A percentile compares a stretch with the other conserved stretches of the same genome.
Conservation (phyloP, 2,888 invertebrate genomes). For the Dicyrtoma fusca region DNA sequence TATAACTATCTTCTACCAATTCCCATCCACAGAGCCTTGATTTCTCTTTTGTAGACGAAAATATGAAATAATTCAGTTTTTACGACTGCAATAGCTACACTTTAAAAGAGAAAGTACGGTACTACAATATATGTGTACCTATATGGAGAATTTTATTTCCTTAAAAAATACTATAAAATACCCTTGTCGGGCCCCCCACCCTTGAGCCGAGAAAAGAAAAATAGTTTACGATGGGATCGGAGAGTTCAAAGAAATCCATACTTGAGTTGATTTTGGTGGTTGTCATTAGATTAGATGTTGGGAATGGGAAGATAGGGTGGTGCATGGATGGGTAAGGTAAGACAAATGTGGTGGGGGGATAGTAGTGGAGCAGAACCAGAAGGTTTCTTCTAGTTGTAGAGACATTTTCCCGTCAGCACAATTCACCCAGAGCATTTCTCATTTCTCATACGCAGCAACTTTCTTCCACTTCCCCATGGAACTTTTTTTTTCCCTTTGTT, state of each 20-base stretch:
- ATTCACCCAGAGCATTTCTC: slow-evolving; percentile 52
- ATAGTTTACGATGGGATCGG: background rate
- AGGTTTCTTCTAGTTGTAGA: slow-evolving; percentile 54
- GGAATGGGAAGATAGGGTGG: slow-evolving; percentile 13
- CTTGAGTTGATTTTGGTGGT: slow-evolving; percentile 18
- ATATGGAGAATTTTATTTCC: too few relatives aligned
- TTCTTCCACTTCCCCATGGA: slow-evolving; percentile 24
- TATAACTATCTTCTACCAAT: too few relatives aligned
- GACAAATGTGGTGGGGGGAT: slow-evolving; percentile 51
- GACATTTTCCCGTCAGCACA: slow-evolving; percentile 55
- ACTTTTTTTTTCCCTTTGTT: slow-evolving; percentile 14
- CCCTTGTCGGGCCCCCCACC: too few relatives aligned
- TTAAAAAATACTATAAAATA: too few relatives aligned
- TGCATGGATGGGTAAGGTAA: slow-evolving; percentile 31
- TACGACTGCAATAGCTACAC: too few relatives aligned
- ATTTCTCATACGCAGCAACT: slow-evolving; percentile 43
- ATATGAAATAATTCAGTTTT: too few relatives aligned
- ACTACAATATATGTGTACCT: too few relatives aligned
- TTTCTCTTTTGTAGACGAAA: background rate
- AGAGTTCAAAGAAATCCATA: slow-evolving; percentile 3
- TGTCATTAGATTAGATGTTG: slow-evolving; percentile 18
- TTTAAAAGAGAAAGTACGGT: too few relatives aligned
- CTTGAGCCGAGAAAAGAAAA: background rate
- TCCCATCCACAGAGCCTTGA: background rate
- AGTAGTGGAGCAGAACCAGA: slow-evolving; percentile 54